phyloP scores from a whole-genome alignment of 2,888 invertebrate genomes.

The Cancer borealis region DNA sequence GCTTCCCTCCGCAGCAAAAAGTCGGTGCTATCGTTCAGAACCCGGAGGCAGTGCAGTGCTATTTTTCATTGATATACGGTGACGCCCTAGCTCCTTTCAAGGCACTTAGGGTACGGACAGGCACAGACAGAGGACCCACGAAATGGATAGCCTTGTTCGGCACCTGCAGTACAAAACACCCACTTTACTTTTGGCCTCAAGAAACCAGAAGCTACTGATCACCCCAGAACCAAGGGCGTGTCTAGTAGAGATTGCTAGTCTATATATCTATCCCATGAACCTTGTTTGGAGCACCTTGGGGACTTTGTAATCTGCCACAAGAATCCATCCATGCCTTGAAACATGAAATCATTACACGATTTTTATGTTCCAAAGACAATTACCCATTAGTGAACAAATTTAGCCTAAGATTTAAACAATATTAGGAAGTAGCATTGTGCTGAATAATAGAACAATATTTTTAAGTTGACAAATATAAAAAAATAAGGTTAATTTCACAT shows the following conservation, averaged over 20 bases:
- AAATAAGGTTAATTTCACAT: neutral
- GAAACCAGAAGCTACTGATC: neutral
- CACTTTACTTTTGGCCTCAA: neutral
- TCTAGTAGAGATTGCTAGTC: neutral
- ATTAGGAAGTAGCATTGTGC: neutral
- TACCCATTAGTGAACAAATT: neutral
- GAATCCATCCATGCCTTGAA: neutral
- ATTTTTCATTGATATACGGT: neutral
- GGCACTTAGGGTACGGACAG: neutral
- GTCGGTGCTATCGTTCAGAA: neutral
- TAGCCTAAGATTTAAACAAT: neutral
- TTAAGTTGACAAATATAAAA: too few species aligned
- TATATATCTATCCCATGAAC: too few species aligned
- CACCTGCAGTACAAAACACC: neutral
- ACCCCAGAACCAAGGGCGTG: neutral
- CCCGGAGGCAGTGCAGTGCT: neutral
- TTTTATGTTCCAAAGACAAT: neutral
- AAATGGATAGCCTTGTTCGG: neutral
- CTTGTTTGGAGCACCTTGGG: too few species aligned
- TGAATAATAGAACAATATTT: neutral
- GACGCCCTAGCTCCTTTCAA: neutral
- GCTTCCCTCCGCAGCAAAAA: neutral
- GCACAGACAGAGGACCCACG: neutral
- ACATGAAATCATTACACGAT: neutral
- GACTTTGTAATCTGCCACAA: neutral